phyloP scores from a whole-genome alignment of 1,140 invertebrate genomes.

The Lordiphosa collinella region DNA sequence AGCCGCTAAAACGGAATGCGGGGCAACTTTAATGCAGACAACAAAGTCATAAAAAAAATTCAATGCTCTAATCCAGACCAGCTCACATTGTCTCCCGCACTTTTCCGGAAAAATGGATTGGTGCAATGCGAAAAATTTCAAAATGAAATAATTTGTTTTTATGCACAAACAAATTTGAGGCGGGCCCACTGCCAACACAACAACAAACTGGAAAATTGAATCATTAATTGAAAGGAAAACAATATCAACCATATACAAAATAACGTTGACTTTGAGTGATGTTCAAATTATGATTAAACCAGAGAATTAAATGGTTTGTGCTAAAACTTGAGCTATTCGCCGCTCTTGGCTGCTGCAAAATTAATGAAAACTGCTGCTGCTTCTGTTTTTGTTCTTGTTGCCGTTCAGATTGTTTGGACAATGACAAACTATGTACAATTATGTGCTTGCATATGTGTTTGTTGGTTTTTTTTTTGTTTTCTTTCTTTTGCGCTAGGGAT shows the following conservation, averaged over 20 bases:
- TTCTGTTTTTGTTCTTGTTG: conserved; percentile 28
- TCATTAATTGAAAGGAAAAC: conserved; percentile 51
- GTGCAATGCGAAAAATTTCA: conserved; percentile 31
- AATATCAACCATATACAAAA: background rate
- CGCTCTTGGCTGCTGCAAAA: conserved; percentile 22
- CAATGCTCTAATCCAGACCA: conserved; percentile 28
- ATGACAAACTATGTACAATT: conserved; percentile 42
- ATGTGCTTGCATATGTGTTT: conserved; percentile 17
- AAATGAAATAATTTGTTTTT: conserved; percentile 27
- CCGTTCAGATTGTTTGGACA: conserved; percentile 25
- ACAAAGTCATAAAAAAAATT: conserved; percentile 43
- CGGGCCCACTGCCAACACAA: conserved; percentile 20
- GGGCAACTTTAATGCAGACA: conserved; percentile 45
- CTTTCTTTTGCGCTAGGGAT: conserved; percentile 29
- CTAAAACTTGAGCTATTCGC: conserved; percentile 24
- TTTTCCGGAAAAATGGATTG: background rate
- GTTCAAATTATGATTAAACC: conserved; percentile 68
- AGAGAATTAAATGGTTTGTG: conserved; percentile 61
- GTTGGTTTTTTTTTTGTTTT: conserved; percentile 18
- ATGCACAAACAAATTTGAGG: too few relatives aligned
- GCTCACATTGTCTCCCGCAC: conserved; percentile 12
- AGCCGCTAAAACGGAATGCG: conserved; percentile 11
- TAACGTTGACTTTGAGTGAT: conserved; percentile 52
- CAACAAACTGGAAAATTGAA: conserved; percentile 36
- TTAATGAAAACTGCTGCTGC: conserved; percentile 36